Evolutionary conservation across 2,797 vertebrate genomes (phyloP).

Genomic region (Pterois miles): DNA sequence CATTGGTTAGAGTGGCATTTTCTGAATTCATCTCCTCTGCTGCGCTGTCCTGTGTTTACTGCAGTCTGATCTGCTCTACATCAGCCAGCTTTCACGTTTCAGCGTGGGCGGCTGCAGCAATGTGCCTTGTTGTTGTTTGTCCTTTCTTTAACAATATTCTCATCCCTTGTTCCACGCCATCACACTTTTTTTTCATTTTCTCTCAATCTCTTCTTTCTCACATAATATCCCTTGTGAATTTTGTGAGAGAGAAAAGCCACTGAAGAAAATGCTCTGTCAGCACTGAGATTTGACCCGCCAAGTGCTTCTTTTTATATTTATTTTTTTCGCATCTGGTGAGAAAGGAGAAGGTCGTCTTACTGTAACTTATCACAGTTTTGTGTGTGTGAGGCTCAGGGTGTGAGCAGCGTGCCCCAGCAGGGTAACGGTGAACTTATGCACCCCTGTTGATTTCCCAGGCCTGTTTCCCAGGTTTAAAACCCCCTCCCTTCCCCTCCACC

Average conservation of each 20-base stretch:
- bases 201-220: constrained; percentile 4
- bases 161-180: background rate
- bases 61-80: constrained; percentile 11
- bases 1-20: constrained; percentile 61
- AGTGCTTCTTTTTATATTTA: constrained; percentile 28
- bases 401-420: constrained; percentile 61
- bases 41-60: constrained; percentile 24
- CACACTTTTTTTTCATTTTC: background rate
- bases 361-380: constrained; percentile 64
- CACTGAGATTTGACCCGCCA: constrained; percentile 34
- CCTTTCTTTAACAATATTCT: constrained; percentile 23
- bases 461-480: constrained; percentile 73
- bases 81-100: background rate
- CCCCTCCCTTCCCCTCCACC: background rate
- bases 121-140: constrained; percentile 37
- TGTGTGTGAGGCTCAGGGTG: constrained; percentile 34
- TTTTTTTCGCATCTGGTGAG: constrained; percentile 57
- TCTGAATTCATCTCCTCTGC: constrained; percentile 34
- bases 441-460: constrained; percentile 81
- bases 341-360: constrained; percentile 65
- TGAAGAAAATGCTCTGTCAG: constrained; percentile 47
- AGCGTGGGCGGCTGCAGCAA: constrained; percentile 26
- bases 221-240: constrained; percentile 3
- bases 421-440: constrained; percentile 52
- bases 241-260: constrained; percentile 27